These are phyloP conservation scores for Erannis defoliaria DNA, from an alignment of 2,888 invertebrate species.

Conservation along the genomic window DNA sequence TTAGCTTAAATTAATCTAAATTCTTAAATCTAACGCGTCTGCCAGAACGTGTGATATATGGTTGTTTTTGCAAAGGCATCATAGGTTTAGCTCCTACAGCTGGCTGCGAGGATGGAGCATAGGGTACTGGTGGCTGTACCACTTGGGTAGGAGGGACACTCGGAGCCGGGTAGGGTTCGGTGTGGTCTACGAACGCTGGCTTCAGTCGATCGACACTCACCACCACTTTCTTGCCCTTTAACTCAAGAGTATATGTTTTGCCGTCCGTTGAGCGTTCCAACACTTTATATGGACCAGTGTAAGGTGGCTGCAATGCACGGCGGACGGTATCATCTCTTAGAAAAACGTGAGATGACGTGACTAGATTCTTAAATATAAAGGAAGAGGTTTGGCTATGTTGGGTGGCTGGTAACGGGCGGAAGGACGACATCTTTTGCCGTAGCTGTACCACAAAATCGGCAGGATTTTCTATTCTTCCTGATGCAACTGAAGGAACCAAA, in stretches of 20 bases:
- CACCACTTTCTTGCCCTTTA: not conserved
- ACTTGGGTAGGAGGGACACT: too few species aligned
- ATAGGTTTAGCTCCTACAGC: not conserved
- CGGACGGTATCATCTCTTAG: slow-evolving; percentile 1
- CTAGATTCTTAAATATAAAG: slow-evolving; percentile 1
- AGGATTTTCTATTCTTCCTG: not conserved
- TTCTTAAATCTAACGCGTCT: too few species aligned
- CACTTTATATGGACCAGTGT: not conserved
- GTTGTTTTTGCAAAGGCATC: too few species aligned
- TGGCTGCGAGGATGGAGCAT: too few species aligned
- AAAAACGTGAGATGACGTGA: not conserved
- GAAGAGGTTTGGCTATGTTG: not conserved
- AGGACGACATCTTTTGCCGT: not conserved
- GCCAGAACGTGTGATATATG: too few species aligned
- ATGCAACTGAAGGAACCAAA: not conserved
- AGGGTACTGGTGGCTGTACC: too few species aligned
- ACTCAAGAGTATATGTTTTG: not conserved
- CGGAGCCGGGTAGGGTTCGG: too few species aligned
- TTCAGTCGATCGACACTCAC: slow-evolving; percentile 1
- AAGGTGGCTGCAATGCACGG: not conserved
- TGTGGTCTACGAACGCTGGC: slow-evolving; percentile 3
- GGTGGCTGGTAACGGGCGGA: not conserved
- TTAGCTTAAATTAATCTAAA: too few species aligned
- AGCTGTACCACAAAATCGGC: not conserved
- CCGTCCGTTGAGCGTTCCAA: not conserved